Base-by-base conservation (phyloP, 2,797 vertebrate genomes). In the Phoeniculus purpureus region DNA sequence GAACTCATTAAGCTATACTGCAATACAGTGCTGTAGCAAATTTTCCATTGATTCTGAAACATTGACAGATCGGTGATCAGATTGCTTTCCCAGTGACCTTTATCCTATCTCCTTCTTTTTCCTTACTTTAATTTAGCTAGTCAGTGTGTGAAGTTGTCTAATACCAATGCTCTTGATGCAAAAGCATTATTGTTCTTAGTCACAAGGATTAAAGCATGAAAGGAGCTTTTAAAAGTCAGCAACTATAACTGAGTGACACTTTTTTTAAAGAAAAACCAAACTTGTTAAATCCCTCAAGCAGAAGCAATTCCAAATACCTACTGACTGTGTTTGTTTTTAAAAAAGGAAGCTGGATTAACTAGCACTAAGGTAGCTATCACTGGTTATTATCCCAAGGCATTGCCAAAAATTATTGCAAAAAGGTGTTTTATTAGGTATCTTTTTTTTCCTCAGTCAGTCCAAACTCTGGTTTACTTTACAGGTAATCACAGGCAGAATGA, bases 41-140 rank as follows among this genome's bases (percentile, higher is more conserved):
- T 81, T 93, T 64, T 40, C 59, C 91, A 88, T 92, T 81, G 85
- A 84, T 92, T 90, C 62, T 86, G 87, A 76, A 88, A 56, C 27
- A 31, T 16, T 78, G 56, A 70, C 29, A 3, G 8, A 45, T 83
- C 15, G 22, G 32, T 91, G 45, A 70, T 75, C 17, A 70, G 34
- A 21, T 40, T 68, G 10, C 32, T 85, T 87, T 89, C 76, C 75
- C 22, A 48, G 5, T 75, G 59, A 4, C 77, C 4, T 61, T 81
- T 91, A 34, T 37, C 27, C 12, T 17, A 0, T 65, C 76, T 3
- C 21, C 8, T 43, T 9, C 6, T 34, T 4, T 11, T 25, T 18
- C 50, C 6, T 26, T 22, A 25, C 68, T 47, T 34, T 8, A 5
- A 50, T 73, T 85, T 78, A 61, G 27, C 7, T 78, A 47, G 1